Conservation (phyloP, 1,140 invertebrate genomes). For the Pachyrhynchus sulphureomaculatus region DNA sequence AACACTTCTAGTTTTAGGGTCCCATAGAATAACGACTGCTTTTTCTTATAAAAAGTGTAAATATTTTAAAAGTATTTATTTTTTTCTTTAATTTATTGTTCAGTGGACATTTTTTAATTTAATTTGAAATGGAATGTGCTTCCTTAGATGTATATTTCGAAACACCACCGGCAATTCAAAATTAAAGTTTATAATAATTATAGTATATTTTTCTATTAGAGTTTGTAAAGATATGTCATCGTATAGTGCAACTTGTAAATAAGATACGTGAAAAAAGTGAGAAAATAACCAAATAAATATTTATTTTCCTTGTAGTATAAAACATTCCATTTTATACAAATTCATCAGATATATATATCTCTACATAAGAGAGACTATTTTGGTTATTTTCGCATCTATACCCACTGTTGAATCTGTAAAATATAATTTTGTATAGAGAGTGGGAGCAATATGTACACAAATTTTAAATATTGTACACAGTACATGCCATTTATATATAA, state of each 20-base stretch:
- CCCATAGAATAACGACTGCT: slow-evolving; percentile 5
- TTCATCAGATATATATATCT: not conserved
- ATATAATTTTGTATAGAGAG: slow-evolving; percentile 40
- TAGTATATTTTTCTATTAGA: slow-evolving; percentile 46
- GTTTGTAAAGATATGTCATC: slow-evolving; percentile 46
- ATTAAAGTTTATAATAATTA: slow-evolving; percentile 13
- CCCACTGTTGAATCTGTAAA: slow-evolving; percentile 38
- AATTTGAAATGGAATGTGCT: slow-evolving; percentile 16
- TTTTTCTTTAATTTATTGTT: slow-evolving; percentile 15
- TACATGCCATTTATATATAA: slow-evolving; percentile 36
- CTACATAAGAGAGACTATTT: not conserved
- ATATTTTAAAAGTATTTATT: slow-evolving; percentile 7
- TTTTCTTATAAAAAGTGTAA: slow-evolving; percentile 4
- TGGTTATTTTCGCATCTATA: slow-evolving; percentile 43
- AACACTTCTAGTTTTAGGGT: slow-evolving; percentile 7
- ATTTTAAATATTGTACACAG: slow-evolving; percentile 48
- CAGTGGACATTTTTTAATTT: slow-evolving; percentile 5
- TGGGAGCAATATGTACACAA: slow-evolving; percentile 47
- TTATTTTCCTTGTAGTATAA: slow-evolving; percentile 35
- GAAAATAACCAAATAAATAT: slow-evolving; percentile 45
- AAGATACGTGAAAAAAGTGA: slow-evolving; percentile 28
- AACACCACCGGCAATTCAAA: slow-evolving; percentile 20
- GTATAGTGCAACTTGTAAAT: slow-evolving; percentile 41
- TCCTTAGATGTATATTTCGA: slow-evolving; percentile 19
- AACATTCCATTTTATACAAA: slow-evolving; percentile 49